Base-by-base conservation (phyloP, 2,797 vertebrate genomes). In the Sebastiscus albofasciatus region DNA sequence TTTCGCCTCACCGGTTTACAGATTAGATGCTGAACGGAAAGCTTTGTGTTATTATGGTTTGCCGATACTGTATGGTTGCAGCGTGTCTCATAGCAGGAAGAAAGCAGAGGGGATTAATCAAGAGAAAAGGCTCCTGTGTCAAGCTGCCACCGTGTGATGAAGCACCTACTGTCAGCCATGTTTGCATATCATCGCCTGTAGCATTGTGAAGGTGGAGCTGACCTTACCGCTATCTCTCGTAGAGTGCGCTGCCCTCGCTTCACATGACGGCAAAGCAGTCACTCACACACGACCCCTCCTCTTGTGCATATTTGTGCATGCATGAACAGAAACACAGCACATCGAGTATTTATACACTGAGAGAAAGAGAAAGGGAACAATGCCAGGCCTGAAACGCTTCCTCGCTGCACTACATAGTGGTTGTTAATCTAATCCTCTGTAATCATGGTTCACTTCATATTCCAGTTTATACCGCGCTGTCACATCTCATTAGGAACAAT, bases 361-460 rank as follows among this genome's bases (percentile, higher is more conserved):
- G 49, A 84, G 62, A 72, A 42, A 75, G 72, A 79, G 72, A 78
- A 61, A 74, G 64, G 62, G 55, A 88, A 87, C 73, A 79, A 89
- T 90, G 88, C 78, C 87, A 89, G 86, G 83, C 86, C 81, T 83
- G 85, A 84, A 85, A 89, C 86, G 87, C 81, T 82, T 90, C 87
- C 81, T 88, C 77, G 76, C 84, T 87, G 89, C 77, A 75, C 88
- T 89, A 82, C 67, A 52, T 90, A 82, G 88, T 89, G 89, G 84
- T 87, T 89, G 93, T 91, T 94, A 78, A 93, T 92, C 90, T 94
- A 91, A 94, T 94, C 90, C 89, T 88, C 86, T 87, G 86, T 94
- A 92, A 94, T 92, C 91, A 91, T 92, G 93, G 85, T 92, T 94
- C 90, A 92, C 89, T 94, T 93, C 93, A 87, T 93, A 93, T 92